Evolutionary conservation across 1,140 invertebrate genomes (phyloP).

Genomic region (Neodiprion lecontei): DNA sequence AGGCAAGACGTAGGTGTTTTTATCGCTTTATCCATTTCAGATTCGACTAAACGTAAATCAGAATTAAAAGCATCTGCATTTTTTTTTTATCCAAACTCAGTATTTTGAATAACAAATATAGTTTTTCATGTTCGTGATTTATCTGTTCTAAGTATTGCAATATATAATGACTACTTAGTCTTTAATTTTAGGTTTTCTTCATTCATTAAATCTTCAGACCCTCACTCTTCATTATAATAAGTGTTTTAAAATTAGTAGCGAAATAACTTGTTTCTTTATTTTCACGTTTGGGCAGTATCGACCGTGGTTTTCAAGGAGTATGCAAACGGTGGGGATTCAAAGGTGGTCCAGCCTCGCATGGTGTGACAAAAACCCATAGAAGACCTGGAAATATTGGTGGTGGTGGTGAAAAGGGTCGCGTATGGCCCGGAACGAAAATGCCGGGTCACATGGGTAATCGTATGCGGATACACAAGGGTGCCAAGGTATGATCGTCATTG

Average conservation of each 20-base stretch:
- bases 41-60: conserved; percentile 12
- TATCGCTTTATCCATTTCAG: conserved; percentile 19
- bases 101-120: conserved; percentile 22
- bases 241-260: not conserved
- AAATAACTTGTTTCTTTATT: not conserved
- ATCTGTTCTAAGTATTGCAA: too few species aligned
- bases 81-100: not conserved
- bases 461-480: conserved; percentile 74
- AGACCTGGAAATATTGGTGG: conserved; percentile 89
- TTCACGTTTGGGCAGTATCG: conserved; percentile 67
- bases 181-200: too few species aligned
- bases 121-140: conserved; percentile 10
- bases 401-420: conserved; percentile 81
- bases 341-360: conserved; percentile 91
- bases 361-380: conserved; percentile 94
- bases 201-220: too few species aligned
- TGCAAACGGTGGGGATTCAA: conserved; percentile 96
- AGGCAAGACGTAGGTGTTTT: conserved; percentile 85
- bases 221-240: not conserved
- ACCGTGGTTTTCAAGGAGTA: conserved; percentile 98
- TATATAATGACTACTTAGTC: too few species aligned
- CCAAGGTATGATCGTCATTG: conserved; percentile 66
- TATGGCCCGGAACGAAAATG: conserved; percentile 96
- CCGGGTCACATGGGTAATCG: conserved; percentile 96
- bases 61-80: conserved; percentile 14